A percentile compares a stretch with the other conserved stretches of the same genome.
These are phyloP conservation scores for Melanaphis sacchari DNA, from an alignment of 1,140 invertebrate species.

Conservation along the genomic window DNA sequence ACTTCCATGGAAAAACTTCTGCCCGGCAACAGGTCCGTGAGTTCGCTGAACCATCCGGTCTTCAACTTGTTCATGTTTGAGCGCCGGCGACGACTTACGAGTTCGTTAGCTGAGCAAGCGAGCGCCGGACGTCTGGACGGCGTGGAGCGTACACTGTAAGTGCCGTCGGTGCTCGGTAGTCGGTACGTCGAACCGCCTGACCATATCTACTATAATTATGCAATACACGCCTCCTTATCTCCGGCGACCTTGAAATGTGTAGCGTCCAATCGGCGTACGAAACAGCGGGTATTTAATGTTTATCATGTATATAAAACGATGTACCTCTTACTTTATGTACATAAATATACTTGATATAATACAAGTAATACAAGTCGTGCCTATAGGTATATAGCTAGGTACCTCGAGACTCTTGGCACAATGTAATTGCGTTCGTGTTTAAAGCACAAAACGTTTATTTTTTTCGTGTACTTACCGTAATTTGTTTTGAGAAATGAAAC, in stretches of 20 bases:
- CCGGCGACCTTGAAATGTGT: background rate
- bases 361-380: too few relatives aligned
- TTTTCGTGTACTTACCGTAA: background rate
- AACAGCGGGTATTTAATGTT: background rate
- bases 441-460: background rate
- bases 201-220: background rate
- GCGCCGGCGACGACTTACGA: background rate
- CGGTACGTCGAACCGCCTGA: background rate
- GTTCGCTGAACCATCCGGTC: constrained; percentile 91
- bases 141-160: background rate
- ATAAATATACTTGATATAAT: too few relatives aligned
- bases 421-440: background rate
- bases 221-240: background rate
- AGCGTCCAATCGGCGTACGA: background rate
- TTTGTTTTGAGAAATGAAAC: background rate
- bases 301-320: background rate
- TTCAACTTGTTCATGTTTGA: constrained; percentile 71
- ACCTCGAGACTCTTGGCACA: background rate
- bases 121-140: background rate
- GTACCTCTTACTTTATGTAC: too few relatives aligned
- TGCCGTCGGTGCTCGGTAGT: background rate
- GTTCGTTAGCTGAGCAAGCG: background rate
- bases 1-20: constrained; percentile 89
- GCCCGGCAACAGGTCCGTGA: constrained; percentile 89
- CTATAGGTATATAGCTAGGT: too few relatives aligned